Percentiles rank a stretch among this genome's conserved stretches.
These are phyloP conservation scores for Meriones psammophilus DNA, from an alignment of 2,797 vertebrate genomes.

Conservation along the genomic window DNA sequence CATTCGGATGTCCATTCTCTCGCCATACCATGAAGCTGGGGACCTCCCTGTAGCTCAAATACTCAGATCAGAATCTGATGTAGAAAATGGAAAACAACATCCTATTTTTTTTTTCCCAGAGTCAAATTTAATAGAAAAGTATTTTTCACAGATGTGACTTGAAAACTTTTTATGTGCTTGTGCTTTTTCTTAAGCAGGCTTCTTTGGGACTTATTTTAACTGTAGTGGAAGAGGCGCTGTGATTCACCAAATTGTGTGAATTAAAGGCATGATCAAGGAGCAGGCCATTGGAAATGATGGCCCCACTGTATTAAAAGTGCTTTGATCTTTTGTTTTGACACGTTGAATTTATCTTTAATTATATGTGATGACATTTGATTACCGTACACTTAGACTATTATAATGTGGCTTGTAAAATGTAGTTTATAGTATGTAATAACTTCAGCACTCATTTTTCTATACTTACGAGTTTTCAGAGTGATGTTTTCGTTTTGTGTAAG, in stretches of 20 bases:
- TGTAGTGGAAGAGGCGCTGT: constrained; percentile 33
- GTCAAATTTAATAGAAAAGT: constrained; percentile 68
- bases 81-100: constrained; percentile 69
- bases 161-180: constrained; percentile 62
- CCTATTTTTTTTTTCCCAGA: constrained; percentile 47
- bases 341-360: constrained; percentile 82
- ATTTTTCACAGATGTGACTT: constrained; percentile 59
- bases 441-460: constrained; percentile 64
- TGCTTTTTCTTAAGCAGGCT: constrained; percentile 42
- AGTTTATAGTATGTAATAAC: constrained; percentile 73
- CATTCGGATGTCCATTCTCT: constrained; percentile 55
- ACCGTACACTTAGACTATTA: constrained; percentile 74
- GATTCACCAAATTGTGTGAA: constrained; percentile 73
- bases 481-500: constrained; percentile 71
- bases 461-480: constrained; percentile 56
- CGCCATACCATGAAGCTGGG: constrained; percentile 42
- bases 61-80: constrained; percentile 66
- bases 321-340: constrained; percentile 83
- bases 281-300: constrained; percentile 71
- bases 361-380: constrained; percentile 81
- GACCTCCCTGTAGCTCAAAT: constrained; percentile 59
- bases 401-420: constrained; percentile 79
- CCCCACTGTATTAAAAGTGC: constrained; percentile 43
- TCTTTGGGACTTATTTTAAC: constrained; percentile 62
- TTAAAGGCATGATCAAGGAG: constrained; percentile 77